phyloP scores from a whole-genome alignment of 2,888 invertebrate species.

The Calephelis perditalis region DNA sequence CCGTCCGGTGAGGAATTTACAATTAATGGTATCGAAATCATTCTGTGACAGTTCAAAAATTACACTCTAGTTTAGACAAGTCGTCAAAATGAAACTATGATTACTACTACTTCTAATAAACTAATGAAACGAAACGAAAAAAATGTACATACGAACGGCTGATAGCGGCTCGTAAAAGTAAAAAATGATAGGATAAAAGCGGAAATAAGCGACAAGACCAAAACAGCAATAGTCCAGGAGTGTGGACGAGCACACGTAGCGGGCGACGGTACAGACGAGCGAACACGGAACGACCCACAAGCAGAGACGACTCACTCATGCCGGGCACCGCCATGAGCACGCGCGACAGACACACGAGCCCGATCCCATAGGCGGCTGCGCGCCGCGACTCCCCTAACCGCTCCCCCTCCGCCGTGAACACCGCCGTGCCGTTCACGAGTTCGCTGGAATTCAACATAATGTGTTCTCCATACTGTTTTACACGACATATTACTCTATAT shows the following conservation, averaged over 20 bases:
- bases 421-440: slow-evolving; percentile 87
- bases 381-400: slow-evolving; percentile 81
- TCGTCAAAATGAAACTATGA: too few species aligned
- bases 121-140: background rate
- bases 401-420: slow-evolving; percentile 87
- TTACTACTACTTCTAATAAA: too few species aligned
- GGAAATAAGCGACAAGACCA: background rate
- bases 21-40: too few species aligned
- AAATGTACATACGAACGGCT: too few species aligned
- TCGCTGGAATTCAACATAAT: slow-evolving; percentile 54
- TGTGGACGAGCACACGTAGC: background rate
- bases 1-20: too few species aligned
- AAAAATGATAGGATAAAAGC: background rate
- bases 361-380: slow-evolving; percentile 91
- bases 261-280: background rate
- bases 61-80: too few species aligned
- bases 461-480: too few species aligned
- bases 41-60: too few species aligned
- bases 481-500: too few species aligned
- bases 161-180: background rate
- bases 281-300: too few species aligned
- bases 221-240: background rate
- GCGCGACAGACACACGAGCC: slow-evolving; percentile 92
- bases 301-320: slow-evolving; percentile 84
- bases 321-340: slow-evolving; percentile 96